phyloP scores from a whole-genome alignment of 23 tunicate genomes.

The Ciona savignyi region DNA sequence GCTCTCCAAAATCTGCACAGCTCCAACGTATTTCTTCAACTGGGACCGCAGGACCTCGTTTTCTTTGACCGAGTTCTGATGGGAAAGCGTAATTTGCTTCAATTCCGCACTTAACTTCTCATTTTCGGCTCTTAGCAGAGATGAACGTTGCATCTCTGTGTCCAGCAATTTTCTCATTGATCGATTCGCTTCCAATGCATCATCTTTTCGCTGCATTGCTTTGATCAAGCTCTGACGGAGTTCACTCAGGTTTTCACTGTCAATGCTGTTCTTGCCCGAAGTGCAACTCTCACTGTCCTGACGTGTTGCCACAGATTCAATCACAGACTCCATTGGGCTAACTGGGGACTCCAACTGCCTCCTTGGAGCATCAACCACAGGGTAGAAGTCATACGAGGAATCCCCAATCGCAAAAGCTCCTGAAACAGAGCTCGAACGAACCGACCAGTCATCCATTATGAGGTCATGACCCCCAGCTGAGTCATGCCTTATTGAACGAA shows the following conservation, averaged over 20 bases:
- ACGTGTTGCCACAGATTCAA: not conserved
- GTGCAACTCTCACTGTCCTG: not conserved
- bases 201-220: constrained; percentile 64
- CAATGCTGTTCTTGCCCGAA: no score
- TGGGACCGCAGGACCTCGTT: constrained; percentile 67
- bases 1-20: constrained; percentile 69
- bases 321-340: not conserved
- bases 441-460: constrained; percentile 67
- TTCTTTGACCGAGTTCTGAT: constrained; percentile 16
- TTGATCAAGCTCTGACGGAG: constrained; percentile 61
- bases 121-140: constrained; percentile 36
- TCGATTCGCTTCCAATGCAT: constrained; percentile 52
- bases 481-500: constrained; percentile 15
- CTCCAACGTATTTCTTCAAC: constrained; percentile 77
- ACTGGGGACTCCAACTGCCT: not conserved
- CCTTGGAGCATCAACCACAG: constrained; percentile 6
- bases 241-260: constrained; percentile 8
- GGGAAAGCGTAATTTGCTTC: not conserved
- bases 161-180: constrained; percentile 49
- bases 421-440: constrained; percentile 24
- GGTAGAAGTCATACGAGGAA: constrained; percentile 19
- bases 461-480: constrained; percentile 32
- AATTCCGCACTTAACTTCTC: constrained; percentile 7
- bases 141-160: constrained; percentile 56
- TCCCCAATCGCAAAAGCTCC: not conserved